Conservation (phyloP, 2,888 invertebrate species). For the Aethes cnicana region DNA sequence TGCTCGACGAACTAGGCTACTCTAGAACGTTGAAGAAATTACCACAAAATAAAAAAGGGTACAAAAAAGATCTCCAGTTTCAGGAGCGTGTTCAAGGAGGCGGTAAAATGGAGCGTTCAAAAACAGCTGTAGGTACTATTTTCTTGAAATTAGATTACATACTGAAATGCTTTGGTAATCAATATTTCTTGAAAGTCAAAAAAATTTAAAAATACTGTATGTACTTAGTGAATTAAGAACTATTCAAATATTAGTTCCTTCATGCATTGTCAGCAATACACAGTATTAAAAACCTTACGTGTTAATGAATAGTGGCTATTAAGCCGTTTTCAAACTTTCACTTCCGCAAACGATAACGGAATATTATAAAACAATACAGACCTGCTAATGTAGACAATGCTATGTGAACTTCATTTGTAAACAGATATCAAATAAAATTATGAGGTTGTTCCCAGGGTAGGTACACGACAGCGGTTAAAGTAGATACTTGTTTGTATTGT, state of each 20-base stretch:
- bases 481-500: conserved; percentile 1
- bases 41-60: not conserved
- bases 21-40: not conserved
- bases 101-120: too few species aligned
- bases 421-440: not conserved
- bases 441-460: conserved; percentile 3
- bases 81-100: too few species aligned
- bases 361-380: conserved; percentile 20
- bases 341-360: conserved; percentile 19
- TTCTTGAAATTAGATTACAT: too few species aligned
- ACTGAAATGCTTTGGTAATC: too few species aligned
- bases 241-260: too few species aligned
- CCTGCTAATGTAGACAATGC: conserved; percentile 5
- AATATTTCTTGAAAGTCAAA: too few species aligned
- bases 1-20: conserved; percentile 11
- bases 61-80: too few species aligned
- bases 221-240: too few species aligned
- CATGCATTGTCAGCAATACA: too few species aligned
- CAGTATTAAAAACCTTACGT: too few species aligned
- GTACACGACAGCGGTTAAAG: conserved; percentile 11
- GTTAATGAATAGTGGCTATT: not conserved
- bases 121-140: too few species aligned
- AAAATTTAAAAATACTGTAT: too few species aligned
- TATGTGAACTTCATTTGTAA: conserved; percentile 9
- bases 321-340: conserved; percentile 15